These are phyloP conservation scores for Passerculus sandwichensis DNA, from an alignment of 2,797 vertebrate genomes.

Conservation along the genomic window DNA sequence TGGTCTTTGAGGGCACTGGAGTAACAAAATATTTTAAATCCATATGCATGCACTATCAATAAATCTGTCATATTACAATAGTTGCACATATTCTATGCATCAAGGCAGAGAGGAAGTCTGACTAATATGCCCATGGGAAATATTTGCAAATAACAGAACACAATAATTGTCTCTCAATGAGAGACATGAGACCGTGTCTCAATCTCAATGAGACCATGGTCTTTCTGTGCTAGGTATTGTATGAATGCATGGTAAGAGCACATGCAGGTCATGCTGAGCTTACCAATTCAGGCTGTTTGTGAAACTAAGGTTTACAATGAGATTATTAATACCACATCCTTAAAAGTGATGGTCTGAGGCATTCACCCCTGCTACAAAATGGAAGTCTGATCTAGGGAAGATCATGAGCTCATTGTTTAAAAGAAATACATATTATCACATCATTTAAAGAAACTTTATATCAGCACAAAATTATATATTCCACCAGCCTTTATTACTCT, in stretches of 20 bases:
- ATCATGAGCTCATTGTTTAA: neutral
- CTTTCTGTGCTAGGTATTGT: neutral
- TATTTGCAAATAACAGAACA: neutral
- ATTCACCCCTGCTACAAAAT: neutral
- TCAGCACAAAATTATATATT: neutral
- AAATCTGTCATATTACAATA: neutral
- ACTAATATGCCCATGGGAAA: neutral
- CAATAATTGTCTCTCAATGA: neutral
- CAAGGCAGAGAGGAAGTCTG: neutral
- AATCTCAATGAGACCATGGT: neutral
- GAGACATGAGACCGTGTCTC: neutral
- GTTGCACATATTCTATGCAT: neutral
- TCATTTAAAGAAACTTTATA: neutral
- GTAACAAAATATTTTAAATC: neutral
- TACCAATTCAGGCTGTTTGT: neutral
- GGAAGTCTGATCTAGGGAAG: neutral
- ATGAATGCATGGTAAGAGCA: neutral
- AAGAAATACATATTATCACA: neutral
- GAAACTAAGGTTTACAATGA: neutral
- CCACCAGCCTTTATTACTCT: neutral
- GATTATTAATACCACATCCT: neutral
- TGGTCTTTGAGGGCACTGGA: neutral
- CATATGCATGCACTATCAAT: neutral
- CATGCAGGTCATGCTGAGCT: neutral
- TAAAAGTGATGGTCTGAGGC: neutral